These are phyloP conservation scores for Zaprionus lineosus DNA, from an alignment of 2,888 invertebrate genomes.

Conservation along the genomic window DNA sequence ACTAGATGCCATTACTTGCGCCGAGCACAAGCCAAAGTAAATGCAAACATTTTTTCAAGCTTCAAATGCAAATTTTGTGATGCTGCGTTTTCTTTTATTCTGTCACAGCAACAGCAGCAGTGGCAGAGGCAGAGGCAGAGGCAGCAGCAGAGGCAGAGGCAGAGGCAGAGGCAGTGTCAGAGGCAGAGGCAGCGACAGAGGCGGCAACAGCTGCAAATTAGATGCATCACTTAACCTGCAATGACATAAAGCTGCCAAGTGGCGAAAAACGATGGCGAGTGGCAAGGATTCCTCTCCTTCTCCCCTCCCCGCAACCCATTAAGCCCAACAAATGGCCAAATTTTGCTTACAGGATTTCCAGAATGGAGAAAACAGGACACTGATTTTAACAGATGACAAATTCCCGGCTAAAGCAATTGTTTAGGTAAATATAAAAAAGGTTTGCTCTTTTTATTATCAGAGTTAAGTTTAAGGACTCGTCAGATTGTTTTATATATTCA, in stretches of 20 bases:
- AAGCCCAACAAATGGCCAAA: neutral
- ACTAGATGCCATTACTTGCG: constrained; percentile 28
- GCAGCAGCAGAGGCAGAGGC: constrained; percentile 3
- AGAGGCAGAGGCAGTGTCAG: constrained; percentile 75
- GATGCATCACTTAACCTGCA: constrained; percentile 77
- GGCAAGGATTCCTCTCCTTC: constrained; percentile 15
- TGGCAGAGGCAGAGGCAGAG: neutral
- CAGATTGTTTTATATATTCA: no score
- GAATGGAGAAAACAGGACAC: no score
- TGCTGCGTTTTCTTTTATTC: constrained; percentile 1
- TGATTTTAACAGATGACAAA: no score
- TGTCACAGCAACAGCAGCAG: constrained; percentile 1
- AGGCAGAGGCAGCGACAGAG: constrained; percentile 10
- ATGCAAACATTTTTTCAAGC: constrained; percentile 60
- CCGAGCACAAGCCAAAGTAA: constrained; percentile 37
- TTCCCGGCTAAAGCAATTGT: no score
- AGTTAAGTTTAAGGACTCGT: no score
- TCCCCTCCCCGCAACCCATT: neutral
- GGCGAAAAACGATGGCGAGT: constrained; percentile 47
- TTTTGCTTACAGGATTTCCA: no score
- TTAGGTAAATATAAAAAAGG: no score
- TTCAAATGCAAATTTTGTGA: constrained; percentile 50
- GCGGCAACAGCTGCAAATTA: constrained; percentile 73
- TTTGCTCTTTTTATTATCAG: no score
- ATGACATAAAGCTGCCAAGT: constrained; percentile 76